Evolutionary conservation across 2,888 invertebrate genomes (phyloP), one percentile per base, ranked within the genome.

Genomic region (Cataglyphis altisquamis): DNA sequence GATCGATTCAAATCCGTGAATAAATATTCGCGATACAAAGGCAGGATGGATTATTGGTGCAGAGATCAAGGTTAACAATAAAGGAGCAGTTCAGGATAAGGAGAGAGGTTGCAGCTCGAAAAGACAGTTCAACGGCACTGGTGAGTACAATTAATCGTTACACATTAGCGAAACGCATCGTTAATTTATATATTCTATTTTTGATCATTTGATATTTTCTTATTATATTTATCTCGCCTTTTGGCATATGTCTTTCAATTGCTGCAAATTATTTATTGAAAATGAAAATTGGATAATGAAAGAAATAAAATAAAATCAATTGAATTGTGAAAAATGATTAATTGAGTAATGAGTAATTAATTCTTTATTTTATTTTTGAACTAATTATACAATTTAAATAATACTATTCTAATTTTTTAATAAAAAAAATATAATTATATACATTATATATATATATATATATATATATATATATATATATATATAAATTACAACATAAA

Each of bases 281-380:
- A 32, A 70, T 36, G n/a, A 25, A 55, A 55, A 55, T 21, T 70
- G 21, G 5, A 55, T 55, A 21, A 72, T 72, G 21, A 25, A 39
- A 72, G 6, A 12, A 72, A 25, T 39, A 39, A 72, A 72, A 25
- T 39, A 25, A 72, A 39, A 72, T 55, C 25, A 57, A 72, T 39
- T 55, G 18, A 72, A 72, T 36, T 21, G 18, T 15, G 36, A 10
- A 1, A 12, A 0, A 72, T 57, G 10, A 55, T 18, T 36, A 8
- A 36, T 5, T 36, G 36, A 36, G 36, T 36, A 36, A 36, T 36
- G 6, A 36, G 0, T 57, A 72, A 72, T 72, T 39, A 39, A 72
- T 0, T 57, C n/a, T 48, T 57, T 72, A 57, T 57, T 57, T 21
- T 39, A 39, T 57, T 57, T 57, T 39, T 25, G 1, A 57, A n/a